Evolutionary conservation across 2,888 invertebrate species (phyloP), one percentile per base, ranked within the genome.

Genomic region (Catocala sponsa): DNA sequence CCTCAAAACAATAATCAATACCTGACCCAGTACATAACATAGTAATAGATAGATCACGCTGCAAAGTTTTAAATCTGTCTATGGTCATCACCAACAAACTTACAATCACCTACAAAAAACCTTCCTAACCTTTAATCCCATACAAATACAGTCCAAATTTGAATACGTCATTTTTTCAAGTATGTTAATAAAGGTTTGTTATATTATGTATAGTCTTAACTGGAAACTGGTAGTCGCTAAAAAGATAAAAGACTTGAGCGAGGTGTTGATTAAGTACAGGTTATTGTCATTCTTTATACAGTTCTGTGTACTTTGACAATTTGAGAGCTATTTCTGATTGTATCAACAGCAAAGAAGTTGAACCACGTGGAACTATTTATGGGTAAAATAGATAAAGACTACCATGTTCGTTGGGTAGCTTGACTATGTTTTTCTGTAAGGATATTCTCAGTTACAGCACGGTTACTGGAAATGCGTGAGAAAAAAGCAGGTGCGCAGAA

Each of bases 231-330:
- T 82, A 83, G 66, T 63, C 60, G 88, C 87, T 90, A 90, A 90
- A 85, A 84, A 90, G 89, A 89, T 89, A 87, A 86, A 86, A 90
- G 80, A 86, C 75, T 85, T 77, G 55, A 73, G 82, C 78, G 60
- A 74, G 72, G 84, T 82, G 89, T 72, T 86, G 86, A 89, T 83
- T 84, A 81, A 65, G 42, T 63, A 83, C 81, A 83, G 78, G 90
- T 88, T 88, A 88, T 79, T 76, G 81, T 71, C 79, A 59, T 70
- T 74, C 73, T 80, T 72, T 73, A 68, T 63, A 66, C 47, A 63
- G 55, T 63, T 62, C 61, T 64, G 58, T 78, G 72, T 83, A 64
- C 76, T 61, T 49, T 55, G 59, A 59, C 56, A 61, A 76, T 80
- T 82, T 65, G 61, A 60, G 43, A 56, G 13, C 47, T 59, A 52